These are phyloP conservation scores for Isotomurus palustris DNA, from an alignment of 2,888 invertebrate genomes.

Conservation along the genomic window DNA sequence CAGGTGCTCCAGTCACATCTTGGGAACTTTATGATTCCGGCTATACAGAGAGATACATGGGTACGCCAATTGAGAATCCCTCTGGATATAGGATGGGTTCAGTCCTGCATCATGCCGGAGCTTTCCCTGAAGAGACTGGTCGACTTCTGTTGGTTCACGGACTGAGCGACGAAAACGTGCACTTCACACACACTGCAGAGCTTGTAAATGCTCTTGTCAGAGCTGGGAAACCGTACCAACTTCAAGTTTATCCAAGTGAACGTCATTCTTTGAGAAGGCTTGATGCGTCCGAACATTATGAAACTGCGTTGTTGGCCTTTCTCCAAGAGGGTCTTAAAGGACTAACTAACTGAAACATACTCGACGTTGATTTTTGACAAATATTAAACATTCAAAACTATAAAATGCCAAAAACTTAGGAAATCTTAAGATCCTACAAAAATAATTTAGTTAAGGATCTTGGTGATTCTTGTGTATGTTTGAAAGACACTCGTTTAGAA, in stretches of 20 bases:
- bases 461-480: neutral
- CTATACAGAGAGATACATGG: constrained; percentile 98
- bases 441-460: neutral
- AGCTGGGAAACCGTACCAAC: constrained; percentile 92
- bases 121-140: constrained; percentile 85
- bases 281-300: constrained; percentile 94
- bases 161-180: constrained; percentile 96
- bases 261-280: constrained; percentile 89
- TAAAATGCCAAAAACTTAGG: neutral
- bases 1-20: constrained; percentile 95
- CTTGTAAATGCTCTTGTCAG: constrained; percentile 83
- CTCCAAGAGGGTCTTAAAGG: constrained; percentile 66
- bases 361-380: neutral
- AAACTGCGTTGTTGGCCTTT: constrained; percentile 87
- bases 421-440: neutral
- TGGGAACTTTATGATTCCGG: constrained; percentile 98
- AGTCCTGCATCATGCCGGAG: constrained; percentile 75
- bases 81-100: constrained; percentile 79
- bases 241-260: constrained; percentile 89
- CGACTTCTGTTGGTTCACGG: constrained; percentile 89
- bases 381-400: neutral
- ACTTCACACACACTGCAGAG: constrained; percentile 92
- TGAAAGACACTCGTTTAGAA: no score
- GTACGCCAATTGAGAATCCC: constrained; percentile 68
- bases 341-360: neutral